Percentiles rank a stretch among this genome's conserved stretches.
These are phyloP conservation scores for Betta splendens DNA, from an alignment of 2,797 vertebrate genomes.

Conservation along the genomic window DNA sequence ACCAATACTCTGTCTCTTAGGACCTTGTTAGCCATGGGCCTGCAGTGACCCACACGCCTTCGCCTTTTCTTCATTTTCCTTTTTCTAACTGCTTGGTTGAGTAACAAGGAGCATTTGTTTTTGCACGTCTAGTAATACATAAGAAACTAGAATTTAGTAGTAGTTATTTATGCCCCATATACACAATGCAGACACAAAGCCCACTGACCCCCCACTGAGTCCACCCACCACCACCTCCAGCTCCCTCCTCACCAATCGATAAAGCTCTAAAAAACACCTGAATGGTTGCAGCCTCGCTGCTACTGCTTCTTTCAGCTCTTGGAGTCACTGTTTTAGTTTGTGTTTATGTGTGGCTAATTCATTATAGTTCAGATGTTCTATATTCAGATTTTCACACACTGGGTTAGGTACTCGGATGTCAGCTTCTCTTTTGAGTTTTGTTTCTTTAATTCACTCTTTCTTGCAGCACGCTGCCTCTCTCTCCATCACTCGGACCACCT, in stretches of 20 bases:
- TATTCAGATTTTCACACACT: too few relatives aligned
- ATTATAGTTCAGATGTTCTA: too few relatives aligned
- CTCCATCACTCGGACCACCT: conserved; percentile 1
- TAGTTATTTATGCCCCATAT: too few relatives aligned
- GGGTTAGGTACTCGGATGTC: too few relatives aligned
- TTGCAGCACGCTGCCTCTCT: not conserved
- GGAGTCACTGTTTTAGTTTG: too few relatives aligned
- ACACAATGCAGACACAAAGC: too few relatives aligned
- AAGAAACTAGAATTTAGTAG: too few relatives aligned
- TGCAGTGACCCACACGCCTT: conserved; percentile 61
- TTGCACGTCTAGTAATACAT: too few relatives aligned
- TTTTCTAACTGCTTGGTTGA: conserved; percentile 6
- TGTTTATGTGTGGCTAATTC: too few relatives aligned
- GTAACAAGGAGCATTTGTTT: too few relatives aligned
- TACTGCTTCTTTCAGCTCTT: too few relatives aligned
- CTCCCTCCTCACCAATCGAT: conserved; percentile 51
- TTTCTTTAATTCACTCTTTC: conserved; percentile 1
- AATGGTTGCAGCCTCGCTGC: conserved; percentile 31
- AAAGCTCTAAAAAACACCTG: conserved; percentile 58
- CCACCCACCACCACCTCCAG: conserved; percentile 6
- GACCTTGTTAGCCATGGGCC: conserved; percentile 75
- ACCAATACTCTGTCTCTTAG: conserved; percentile 59
- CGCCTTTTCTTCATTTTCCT: conserved; percentile 21
- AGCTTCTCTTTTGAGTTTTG: not conserved
- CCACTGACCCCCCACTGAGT: conserved; percentile 27